A percentile compares a stretch with the other conserved stretches of the same genome.
These are phyloP conservation scores for Tauraco erythrolophus DNA, from an alignment of 2,113 vertebrate species.

Conservation along the genomic window DNA sequence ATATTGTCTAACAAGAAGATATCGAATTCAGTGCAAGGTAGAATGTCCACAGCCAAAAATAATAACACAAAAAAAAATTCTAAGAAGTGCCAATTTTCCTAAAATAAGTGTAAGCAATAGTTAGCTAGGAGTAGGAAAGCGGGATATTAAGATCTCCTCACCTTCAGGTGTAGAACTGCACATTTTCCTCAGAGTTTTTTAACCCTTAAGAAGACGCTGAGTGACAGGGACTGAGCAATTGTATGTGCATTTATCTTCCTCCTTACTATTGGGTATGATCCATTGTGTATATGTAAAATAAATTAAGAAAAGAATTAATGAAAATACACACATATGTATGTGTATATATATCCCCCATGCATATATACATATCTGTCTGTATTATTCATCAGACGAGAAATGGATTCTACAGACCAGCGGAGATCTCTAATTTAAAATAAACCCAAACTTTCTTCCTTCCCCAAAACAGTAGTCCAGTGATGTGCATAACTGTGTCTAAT, in stretches of 20 bases:
- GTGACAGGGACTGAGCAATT: not conserved
- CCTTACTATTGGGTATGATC: not conserved
- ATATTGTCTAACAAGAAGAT: not conserved
- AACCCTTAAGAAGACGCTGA: rapidly evolving
- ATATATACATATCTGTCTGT: not conserved
- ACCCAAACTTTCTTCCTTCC: not conserved
- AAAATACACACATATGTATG: not conserved
- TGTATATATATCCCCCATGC: too few relatives aligned
- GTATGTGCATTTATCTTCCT: not conserved
- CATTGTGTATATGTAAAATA: not conserved
- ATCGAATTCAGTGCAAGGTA: not conserved
- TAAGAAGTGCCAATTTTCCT: not conserved
- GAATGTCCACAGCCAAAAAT: rapidly evolving
- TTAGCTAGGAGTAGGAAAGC: not conserved
- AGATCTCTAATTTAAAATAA: not conserved
- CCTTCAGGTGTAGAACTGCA: rapidly evolving
- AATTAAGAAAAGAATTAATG: not conserved
- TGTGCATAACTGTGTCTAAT: not conserved
- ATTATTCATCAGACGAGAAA: not conserved
- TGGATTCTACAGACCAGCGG: not conserved
- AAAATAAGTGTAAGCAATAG: rapidly evolving
- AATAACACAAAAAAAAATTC: not conserved
- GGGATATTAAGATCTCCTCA: not conserved
- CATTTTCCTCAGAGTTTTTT: not conserved
- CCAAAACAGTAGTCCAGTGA: not conserved